These are phyloP conservation scores for Bagarius yarrelli DNA, from an alignment of 2,113 vertebrate genomes.

Conservation along the genomic window DNA sequence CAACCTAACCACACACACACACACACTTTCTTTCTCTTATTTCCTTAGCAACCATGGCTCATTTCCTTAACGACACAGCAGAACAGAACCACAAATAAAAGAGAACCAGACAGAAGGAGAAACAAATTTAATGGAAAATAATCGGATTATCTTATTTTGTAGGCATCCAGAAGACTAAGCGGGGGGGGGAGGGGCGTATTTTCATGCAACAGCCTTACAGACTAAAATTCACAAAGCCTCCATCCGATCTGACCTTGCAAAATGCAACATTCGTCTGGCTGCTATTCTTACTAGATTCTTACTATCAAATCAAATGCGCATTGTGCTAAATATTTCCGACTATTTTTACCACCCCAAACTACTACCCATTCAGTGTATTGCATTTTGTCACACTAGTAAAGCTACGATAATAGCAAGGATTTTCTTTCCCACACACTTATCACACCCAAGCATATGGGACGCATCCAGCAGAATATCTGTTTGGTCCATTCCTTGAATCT, in stretches of 20 bases:
- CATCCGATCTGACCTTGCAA: neutral
- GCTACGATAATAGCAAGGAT: neutral
- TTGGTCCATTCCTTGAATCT: constrained; percentile 10
- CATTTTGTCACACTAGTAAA: no score
- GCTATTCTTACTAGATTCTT: no score
- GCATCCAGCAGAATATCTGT: neutral
- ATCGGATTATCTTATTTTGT: neutral
- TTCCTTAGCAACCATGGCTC: constrained; percentile 74
- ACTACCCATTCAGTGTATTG: neutral
- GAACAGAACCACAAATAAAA: constrained; percentile 48
- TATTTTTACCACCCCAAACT: neutral
- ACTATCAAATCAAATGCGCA: no score
- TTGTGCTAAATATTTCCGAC: no score
- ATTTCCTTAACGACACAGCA: constrained; percentile 69
- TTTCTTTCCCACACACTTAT: neutral
- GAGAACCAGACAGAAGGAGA: constrained; percentile 46
- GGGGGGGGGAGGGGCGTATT: neutral
- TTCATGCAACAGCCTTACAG: neutral
- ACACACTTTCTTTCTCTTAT: constrained; percentile 69
- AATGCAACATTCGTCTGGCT: neutral
- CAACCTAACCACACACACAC: constrained; percentile 65
- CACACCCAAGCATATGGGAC: constrained; percentile 6
- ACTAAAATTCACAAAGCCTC: neutral
- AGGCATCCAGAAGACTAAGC: neutral
- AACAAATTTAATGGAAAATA: constrained; percentile 8